Percentiles rank a stretch among this genome's conserved stretches.
Conservation (phyloP, 2,797 vertebrate species). For the Meda fulgida region DNA sequence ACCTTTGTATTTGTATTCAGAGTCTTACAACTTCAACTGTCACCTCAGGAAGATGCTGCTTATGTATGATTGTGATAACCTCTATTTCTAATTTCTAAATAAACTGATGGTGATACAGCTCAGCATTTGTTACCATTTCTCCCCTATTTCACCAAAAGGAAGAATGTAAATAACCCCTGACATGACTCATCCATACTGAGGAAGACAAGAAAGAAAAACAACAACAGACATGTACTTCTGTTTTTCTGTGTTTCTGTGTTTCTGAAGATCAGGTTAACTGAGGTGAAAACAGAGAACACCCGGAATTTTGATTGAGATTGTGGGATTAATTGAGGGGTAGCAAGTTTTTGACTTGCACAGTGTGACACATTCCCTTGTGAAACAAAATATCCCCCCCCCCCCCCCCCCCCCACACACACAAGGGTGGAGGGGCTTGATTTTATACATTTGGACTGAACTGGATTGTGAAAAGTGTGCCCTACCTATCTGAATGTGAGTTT, state of each 20-base stretch:
- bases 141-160: neutral
- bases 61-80: neutral
- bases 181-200: conserved; percentile 55
- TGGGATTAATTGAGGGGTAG: neutral
- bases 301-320: neutral
- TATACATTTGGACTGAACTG: too few relatives aligned
- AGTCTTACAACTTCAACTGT: neutral
- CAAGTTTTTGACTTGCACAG: neutral
- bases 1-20: neutral
- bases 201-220: conserved; percentile 17
- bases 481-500: too few relatives aligned
- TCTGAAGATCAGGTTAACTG: conserved; percentile 43
- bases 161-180: neutral
- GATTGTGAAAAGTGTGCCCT: too few relatives aligned
- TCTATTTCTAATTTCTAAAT: neutral
- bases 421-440: too few relatives aligned
- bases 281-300: conserved; percentile 17
- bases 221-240: conserved; percentile 49
- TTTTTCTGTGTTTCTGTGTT: conserved; percentile 53
- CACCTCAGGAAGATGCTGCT: neutral
- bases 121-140: neutral
- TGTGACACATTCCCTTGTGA: neutral
- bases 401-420: too few relatives aligned
- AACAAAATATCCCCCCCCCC: too few relatives aligned
- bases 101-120: neutral